phyloP scores from a whole-genome alignment of 2,113 vertebrate genomes.

The Macquaria australasica region DNA sequence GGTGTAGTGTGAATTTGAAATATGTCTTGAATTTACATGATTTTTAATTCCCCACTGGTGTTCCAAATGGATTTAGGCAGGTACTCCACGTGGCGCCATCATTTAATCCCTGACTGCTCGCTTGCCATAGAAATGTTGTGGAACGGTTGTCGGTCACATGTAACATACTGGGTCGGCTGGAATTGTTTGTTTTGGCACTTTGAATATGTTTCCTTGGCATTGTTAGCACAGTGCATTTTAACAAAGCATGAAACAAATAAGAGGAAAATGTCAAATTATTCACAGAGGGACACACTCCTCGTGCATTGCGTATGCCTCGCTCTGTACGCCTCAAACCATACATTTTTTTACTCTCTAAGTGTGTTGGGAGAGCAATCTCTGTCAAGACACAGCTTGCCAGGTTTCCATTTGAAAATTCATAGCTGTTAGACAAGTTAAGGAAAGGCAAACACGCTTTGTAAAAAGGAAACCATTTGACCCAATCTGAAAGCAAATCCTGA shows the following conservation, averaged over 20 bases:
- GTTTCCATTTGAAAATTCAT: slow-evolving; percentile 77
- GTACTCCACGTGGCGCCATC: slow-evolving; percentile 51
- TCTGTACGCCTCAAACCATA: slow-evolving; percentile 46
- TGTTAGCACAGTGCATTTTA: slow-evolving; percentile 39
- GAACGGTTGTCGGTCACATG: slow-evolving; percentile 66
- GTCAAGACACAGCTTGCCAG: slow-evolving; percentile 83
- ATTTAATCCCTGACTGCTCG: slow-evolving; percentile 56
- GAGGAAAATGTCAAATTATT: slow-evolving; percentile 52
- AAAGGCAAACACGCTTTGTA: slow-evolving; percentile 75
- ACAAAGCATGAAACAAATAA: slow-evolving; percentile 62
- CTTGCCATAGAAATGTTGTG: slow-evolving; percentile 63
- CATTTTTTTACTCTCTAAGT: slow-evolving; percentile 57
- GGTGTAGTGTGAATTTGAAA: not conserved
- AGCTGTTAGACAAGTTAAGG: slow-evolving; percentile 73
- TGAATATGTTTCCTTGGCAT: slow-evolving; percentile 53
- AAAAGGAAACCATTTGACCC: slow-evolving; percentile 71
- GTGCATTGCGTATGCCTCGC: slow-evolving; percentile 6
- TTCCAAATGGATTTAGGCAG: slow-evolving; percentile 47
- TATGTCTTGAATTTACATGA: slow-evolving; percentile 7
- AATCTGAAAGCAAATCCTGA: slow-evolving; percentile 66
- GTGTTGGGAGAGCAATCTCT: slow-evolving; percentile 59
- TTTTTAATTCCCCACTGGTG: slow-evolving; percentile 14
- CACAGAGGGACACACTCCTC: slow-evolving; percentile 21
- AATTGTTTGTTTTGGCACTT: slow-evolving; percentile 63
- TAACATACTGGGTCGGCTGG: slow-evolving; percentile 37